These are phyloP conservation scores for Drosophila guanche DNA, from an alignment of 1,140 invertebrate genomes.

Conservation along the genomic window DNA sequence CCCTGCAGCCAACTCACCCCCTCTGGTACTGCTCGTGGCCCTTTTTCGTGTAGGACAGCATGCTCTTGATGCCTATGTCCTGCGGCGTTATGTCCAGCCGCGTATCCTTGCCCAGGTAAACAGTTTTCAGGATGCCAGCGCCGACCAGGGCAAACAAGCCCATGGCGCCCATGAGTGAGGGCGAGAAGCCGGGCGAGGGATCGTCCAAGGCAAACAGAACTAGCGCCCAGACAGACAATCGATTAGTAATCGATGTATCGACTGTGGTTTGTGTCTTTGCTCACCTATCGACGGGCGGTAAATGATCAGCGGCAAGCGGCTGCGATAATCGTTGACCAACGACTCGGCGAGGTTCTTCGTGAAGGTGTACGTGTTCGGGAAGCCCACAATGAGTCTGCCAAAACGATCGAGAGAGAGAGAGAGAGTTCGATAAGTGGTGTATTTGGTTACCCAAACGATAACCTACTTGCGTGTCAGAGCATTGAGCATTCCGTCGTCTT, in stretches of 20 bases:
- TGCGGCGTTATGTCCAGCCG: slow-evolving; percentile 71
- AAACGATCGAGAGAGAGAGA: no score
- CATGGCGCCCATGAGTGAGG: slow-evolving; percentile 74
- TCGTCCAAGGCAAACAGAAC: slow-evolving; percentile 63
- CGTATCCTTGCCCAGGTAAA: slow-evolving; percentile 45
- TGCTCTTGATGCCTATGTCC: slow-evolving; percentile 60
- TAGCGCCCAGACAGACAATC: not conserved
- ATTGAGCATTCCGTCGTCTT: slow-evolving; percentile 49
- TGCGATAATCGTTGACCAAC: slow-evolving; percentile 88
- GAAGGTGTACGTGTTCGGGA: slow-evolving; percentile 94
- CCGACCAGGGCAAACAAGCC: slow-evolving; percentile 71
- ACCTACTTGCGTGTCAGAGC: slow-evolving; percentile 65
- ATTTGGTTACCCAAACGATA: no score
- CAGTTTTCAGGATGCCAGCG: slow-evolving; percentile 64
- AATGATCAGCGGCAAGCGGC: slow-evolving; percentile 90
- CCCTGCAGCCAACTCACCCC: slow-evolving; percentile 1
- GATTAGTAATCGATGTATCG: no score
- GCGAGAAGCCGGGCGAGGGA: slow-evolving; percentile 66
- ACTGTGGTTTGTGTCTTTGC: not conserved
- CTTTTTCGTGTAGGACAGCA: slow-evolving; percentile 45
- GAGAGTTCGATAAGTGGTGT: not conserved
- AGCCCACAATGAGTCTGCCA: slow-evolving; percentile 86
- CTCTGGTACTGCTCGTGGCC: slow-evolving; percentile 37
- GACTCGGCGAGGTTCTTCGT: slow-evolving; percentile 92
- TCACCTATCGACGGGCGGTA: slow-evolving; percentile 93